Base-by-base conservation (phyloP, 2,888 invertebrate genomes). In the Leptodirus hochenwartii region DNA sequence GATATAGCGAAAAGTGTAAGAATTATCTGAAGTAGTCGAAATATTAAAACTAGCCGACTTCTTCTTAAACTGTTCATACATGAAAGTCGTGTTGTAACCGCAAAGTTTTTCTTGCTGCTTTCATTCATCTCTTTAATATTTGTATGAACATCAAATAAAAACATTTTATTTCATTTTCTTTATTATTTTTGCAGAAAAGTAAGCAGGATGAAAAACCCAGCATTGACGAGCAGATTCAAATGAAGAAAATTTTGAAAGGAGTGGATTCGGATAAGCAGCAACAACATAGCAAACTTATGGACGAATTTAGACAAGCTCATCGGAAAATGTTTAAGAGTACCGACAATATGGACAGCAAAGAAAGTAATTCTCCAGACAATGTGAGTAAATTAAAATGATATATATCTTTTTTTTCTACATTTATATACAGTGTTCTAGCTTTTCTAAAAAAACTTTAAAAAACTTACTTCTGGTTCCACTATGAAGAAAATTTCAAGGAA, bases 231-330 rank as follows among this genome's bases (percentile, higher is more conserved):
- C 52, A 54, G 39, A 32, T 54, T 14, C 54, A 54, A 39, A 51
- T 47, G 40, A 56, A 53, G 37, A 53, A 53, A 32, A 45, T 51
- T 34, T 33, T 45, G 22, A 65, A 56, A 44, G 55, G 43, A 38
- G 61, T 54, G 14, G 67, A 66, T 38, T 61, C 64, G 29, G 72
- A 74, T 36, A 66, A 70, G 47, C 66, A 69, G 41, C 66, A 68
- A 43, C 70, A 73, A 40, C 80, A 80, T 46, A 67, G 69, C 41
- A 75, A 75, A 41, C 55, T 87, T 37, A 87, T 87, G 78, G 77
- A 85, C 53, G 87, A 87, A 56, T 87, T 87, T 51, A 82, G 80
- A 51, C 74, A 75, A 46, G 84, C 82, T 4, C 85, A 87, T 55
- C 67, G 72, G 43, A 80, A 77, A 60, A 87, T 87, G 85, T 87